phyloP scores from a whole-genome alignment of 2,797 vertebrate species.

The Tapirus indicus region DNA sequence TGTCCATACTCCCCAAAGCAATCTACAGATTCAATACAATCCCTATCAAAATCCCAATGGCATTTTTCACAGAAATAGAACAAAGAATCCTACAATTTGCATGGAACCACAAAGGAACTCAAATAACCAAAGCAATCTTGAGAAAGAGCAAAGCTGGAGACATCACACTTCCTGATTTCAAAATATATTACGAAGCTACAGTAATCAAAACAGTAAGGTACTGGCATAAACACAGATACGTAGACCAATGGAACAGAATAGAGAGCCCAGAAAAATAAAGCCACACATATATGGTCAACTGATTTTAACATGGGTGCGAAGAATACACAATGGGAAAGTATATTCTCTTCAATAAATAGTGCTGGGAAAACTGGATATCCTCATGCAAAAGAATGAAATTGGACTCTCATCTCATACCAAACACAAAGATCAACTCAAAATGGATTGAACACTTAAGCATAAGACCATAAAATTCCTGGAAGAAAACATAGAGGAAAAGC shows the following conservation, averaged over 20 bases:
- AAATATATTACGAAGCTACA: background rate
- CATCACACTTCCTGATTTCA: background rate
- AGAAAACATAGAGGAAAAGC: background rate
- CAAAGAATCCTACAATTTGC: background rate
- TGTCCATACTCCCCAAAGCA: background rate
- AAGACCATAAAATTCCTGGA: background rate
- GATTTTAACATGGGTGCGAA: background rate
- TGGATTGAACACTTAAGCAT: background rate
- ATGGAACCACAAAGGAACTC: background rate
- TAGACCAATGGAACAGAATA: background rate
- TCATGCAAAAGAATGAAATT: background rate
- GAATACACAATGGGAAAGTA: background rate
- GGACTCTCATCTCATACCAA: background rate
- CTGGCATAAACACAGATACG: background rate
- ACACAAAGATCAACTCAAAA: background rate
- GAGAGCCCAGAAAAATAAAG: background rate
- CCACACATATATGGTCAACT: background rate
- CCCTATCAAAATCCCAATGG: background rate
- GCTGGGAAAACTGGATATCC: background rate
- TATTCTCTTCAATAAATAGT: background rate
- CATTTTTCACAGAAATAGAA: background rate
- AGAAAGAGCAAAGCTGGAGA: background rate
- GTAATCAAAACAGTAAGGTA: background rate
- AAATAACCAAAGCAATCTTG: background rate
- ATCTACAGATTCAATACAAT: background rate